Evolutionary conservation across 2,113 vertebrate species (phyloP).

Genomic region (Cathartes aura): DNA sequence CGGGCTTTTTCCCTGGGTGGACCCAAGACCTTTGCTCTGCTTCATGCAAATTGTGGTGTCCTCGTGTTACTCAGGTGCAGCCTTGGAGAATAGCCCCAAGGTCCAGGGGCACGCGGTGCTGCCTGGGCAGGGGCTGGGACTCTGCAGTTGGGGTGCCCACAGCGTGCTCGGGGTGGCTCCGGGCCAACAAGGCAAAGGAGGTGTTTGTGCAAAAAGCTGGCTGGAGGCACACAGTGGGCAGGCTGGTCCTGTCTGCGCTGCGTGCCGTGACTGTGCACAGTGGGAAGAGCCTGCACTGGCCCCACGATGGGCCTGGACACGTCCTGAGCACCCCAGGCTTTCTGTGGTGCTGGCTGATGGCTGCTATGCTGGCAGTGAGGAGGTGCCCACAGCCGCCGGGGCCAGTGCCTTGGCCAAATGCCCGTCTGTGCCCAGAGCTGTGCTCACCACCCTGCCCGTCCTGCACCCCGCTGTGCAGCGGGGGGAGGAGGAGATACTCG

Average conservation of each 20-base stretch:
- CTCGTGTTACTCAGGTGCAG: background rate
- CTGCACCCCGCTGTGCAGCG: fast-evolving
- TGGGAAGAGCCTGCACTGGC: background rate
- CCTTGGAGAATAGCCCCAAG: fast-evolving
- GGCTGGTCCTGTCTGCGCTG: background rate
- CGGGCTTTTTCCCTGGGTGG: background rate
- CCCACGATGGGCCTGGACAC: fast-evolving
- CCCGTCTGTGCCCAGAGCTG: fast-evolving
- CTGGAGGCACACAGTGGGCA: fast-evolving
- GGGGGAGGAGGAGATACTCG: background rate
- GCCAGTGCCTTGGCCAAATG: background rate
- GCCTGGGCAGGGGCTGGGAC: background rate
- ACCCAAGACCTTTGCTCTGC: background rate
- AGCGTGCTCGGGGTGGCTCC: fast-evolving
- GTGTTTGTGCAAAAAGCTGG: background rate
- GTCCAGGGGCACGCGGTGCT: fast-evolving
- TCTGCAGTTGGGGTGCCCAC: fast-evolving
- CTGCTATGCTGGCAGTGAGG: background rate
- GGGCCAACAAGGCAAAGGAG: fast-evolving
- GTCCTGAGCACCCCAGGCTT: background rate
- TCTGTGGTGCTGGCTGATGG: background rate
- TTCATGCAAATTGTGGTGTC: background rate
- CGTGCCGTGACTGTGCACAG: fast-evolving
- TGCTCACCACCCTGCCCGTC: background rate
- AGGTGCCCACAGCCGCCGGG: background rate